Evolutionary conservation across 1,140 invertebrate species (phyloP).

Genomic region (Trichogramma pretiosum): DNA sequence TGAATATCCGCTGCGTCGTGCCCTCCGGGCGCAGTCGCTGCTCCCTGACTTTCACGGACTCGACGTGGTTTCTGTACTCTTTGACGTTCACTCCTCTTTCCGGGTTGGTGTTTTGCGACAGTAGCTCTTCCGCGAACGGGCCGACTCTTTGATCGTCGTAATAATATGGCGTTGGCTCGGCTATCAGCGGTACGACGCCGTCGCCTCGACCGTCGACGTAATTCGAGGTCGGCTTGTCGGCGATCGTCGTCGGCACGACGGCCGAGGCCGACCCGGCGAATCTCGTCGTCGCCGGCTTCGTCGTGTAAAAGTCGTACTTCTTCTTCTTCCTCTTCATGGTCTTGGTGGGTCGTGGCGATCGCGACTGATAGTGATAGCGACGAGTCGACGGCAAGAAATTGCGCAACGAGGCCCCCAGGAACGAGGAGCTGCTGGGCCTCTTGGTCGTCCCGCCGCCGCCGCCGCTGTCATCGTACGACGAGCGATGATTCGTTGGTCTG

Average conservation of each 20-base stretch:
- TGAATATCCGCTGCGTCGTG: conserved; percentile 18
- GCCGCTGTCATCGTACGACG: no score
- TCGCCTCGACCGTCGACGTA: conserved; percentile 18
- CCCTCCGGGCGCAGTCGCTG: conserved; percentile 20
- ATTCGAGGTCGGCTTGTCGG: conserved; percentile 9
- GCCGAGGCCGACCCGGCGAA: no score
- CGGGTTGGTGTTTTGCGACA: conserved; percentile 19
- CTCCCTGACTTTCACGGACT: conserved; percentile 22
- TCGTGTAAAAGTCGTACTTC: background rate
- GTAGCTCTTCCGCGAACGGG: conserved; percentile 22
- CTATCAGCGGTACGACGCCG: conserved; percentile 15
- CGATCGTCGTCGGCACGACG: no score
- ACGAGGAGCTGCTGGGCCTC: no score
- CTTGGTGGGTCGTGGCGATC: no score
- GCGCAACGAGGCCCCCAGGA: no score
- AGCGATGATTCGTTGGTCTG: conserved; percentile 16
- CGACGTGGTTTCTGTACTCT: conserved; percentile 24
- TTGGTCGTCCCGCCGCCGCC: no score
- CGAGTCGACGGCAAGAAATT: no score
- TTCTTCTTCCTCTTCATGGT: background rate
- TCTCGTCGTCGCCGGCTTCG: background rate
- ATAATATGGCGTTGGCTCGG: conserved; percentile 20
- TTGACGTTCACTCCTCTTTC: conserved; percentile 21
- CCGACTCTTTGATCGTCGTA: conserved; percentile 22
- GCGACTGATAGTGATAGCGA: no score